A percentile compares a stretch with the other conserved stretches of the same genome.
phyloP scores from a whole-genome alignment of 2,113 vertebrate species.

The Sinocyclocheilus anophthalmus region DNA sequence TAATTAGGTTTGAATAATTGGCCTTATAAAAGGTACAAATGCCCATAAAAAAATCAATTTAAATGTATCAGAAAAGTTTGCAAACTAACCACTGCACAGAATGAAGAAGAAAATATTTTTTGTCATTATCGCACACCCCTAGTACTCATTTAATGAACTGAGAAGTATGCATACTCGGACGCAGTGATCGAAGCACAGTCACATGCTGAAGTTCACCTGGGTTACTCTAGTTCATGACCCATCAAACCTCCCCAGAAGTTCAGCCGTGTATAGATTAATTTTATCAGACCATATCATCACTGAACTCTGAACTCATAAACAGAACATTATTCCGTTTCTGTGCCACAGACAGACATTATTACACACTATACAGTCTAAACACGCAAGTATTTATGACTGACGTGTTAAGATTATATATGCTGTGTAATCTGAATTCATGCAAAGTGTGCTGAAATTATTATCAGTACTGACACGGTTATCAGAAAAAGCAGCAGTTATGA shows the following conservation, averaged over 20 bases:
- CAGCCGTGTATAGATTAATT: background rate
- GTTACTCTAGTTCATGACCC: background rate
- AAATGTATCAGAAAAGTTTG: too few relatives aligned
- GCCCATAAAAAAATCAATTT: too few relatives aligned
- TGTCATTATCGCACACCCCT: too few relatives aligned
- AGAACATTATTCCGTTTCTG: background rate
- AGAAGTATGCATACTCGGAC: too few relatives aligned
- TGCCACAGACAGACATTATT: background rate
- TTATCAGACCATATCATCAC: background rate
- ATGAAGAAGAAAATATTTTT: too few relatives aligned
- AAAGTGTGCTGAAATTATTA: background rate
- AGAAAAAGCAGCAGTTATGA: constrained; percentile 51
- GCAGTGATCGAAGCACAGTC: too few relatives aligned
- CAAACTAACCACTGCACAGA: too few relatives aligned
- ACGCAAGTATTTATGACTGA: background rate
- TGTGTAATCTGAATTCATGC: background rate
- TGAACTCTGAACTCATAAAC: constrained; percentile 15
- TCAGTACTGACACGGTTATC: constrained; percentile 38
- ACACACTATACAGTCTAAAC: background rate
- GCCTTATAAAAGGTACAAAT: too few relatives aligned
- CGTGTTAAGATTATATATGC: background rate
- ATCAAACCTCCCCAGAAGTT: background rate
- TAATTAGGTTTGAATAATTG: too few relatives aligned
- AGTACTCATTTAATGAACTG: too few relatives aligned
- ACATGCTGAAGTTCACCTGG: background rate